A percentile compares a stretch with the other conserved stretches of the same genome.
These are phyloP conservation scores for Macrotis lagotis DNA, from an alignment of 2,113 vertebrate species.

Conservation along the genomic window DNA sequence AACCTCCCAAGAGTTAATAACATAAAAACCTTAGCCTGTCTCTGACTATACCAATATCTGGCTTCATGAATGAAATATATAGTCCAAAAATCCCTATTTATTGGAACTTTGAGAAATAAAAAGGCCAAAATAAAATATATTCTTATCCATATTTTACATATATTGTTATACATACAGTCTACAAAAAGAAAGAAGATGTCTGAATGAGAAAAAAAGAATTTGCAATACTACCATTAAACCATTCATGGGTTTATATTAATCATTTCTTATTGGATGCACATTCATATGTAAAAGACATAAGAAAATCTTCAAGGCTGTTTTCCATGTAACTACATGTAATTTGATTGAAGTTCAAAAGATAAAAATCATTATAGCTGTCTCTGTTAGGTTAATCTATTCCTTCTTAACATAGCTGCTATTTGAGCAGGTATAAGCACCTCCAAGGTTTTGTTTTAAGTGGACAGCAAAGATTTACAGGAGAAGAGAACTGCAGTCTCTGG, in stretches of 20 bases:
- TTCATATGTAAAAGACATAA: neutral
- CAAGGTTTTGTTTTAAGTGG: neutral
- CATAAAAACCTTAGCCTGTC: neutral
- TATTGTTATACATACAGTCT: neutral
- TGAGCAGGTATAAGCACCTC: neutral
- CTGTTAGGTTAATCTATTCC: neutral
- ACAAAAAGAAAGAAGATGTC: neutral
- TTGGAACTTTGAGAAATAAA: neutral
- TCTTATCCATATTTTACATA: neutral
- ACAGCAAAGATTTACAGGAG: neutral
- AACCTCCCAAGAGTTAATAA: neutral
- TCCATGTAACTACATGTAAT: neutral
- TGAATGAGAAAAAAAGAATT: neutral
- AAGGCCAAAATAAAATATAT: neutral
- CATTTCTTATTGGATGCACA: neutral
- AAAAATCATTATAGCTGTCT: neutral
- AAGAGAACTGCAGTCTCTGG: neutral
- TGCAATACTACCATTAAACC: neutral
- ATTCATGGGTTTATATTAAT: neutral
- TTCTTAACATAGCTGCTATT: neutral
- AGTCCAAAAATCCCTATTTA: neutral
- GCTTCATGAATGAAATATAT: neutral
- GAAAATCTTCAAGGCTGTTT: neutral
- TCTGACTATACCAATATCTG: neutral
- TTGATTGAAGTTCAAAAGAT: neutral